Base-by-base conservation (phyloP, 1,140 invertebrate species). In the Palaemon carinicauda region DNA sequence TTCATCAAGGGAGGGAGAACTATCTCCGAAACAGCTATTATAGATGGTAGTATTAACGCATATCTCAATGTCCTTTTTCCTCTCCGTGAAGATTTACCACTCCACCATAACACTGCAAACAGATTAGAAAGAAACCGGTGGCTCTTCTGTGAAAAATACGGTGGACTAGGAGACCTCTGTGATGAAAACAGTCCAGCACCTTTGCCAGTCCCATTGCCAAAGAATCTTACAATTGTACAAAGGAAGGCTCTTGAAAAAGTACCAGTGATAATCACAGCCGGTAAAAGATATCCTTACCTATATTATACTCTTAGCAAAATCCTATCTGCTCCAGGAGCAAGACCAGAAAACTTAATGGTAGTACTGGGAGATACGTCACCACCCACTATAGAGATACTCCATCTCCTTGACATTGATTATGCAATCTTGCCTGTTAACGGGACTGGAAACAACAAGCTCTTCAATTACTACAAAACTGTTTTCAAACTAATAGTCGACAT, bases 1-100 rank as follows among this genome's bases (percentile, higher is more conserved):
- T 89, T 89, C 78, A 24, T 89, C 65, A 89, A 85, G 71, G 88
- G 88, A 27, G 88, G 88, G 5, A 82, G 88, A 17, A 89, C 88
- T 9, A 80, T 89, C 27, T 80, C 82, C 10, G 88, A 89, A 81
- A 77, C 88, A 3, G 82, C 71, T 27, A 78, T 80, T 33, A 24
- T 82, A 50, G 50, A 19, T 75, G 19, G 50, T 86, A 24, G 65
- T 69, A 17, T 60, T 86, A 27, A 80, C n/a, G n/a, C n/a, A n/a
- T n/a, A n/a, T n/a, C n/a, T n/a, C n/a, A n/a, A n/a, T n/a, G n/a
- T n/a, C n/a, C n/a, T n/a, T n/a, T n/a, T n/a, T n/a, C n/a, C n/a
- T n/a, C n/a, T n/a, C n/a, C n/a, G 65, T 21, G 17, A 41, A 12
- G 41, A 41, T 31, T 21, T 51, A 69, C 3, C 60, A 77, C 27